Evolutionary conservation across 2,113 vertebrate species (phyloP).

Genomic region (Nycticryphes semicollaris): DNA sequence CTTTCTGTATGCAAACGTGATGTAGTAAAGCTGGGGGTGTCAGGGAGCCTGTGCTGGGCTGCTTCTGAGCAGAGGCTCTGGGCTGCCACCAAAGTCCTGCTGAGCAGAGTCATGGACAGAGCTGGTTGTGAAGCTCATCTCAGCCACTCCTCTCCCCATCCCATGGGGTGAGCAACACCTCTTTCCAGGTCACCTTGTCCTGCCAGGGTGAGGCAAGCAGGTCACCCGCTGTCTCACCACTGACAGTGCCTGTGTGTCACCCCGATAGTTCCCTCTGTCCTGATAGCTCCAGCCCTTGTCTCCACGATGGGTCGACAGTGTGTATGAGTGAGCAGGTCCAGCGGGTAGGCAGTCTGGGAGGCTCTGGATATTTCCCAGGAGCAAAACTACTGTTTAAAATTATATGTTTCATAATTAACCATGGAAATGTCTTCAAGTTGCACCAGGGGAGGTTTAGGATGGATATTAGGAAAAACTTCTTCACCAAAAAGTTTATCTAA

Average conservation of each 20-base stretch:
- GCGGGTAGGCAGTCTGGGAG: neutral
- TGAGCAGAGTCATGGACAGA: accelerated
- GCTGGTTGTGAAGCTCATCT: neutral
- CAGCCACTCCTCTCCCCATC: neutral
- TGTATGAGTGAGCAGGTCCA: accelerated
- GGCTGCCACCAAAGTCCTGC: neutral
- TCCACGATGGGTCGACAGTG: accelerated
- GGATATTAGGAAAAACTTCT: neutral
- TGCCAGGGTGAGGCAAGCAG: accelerated
- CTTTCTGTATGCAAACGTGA: accelerated
- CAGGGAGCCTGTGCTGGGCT: accelerated
- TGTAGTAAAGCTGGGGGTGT: neutral
- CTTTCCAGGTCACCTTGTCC: neutral
- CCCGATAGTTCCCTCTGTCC: neutral
- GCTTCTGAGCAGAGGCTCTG: accelerated
- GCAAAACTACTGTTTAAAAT: neutral
- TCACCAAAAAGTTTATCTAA: neutral
- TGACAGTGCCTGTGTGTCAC: neutral
- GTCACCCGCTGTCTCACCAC: neutral
- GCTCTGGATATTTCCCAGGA: neutral
- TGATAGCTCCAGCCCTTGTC: neutral
- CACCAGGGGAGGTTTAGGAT: neutral
- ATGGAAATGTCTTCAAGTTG: neutral
- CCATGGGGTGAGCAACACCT: accelerated
- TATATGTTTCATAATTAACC: neutral